Evolutionary conservation across 2,888 invertebrate species (phyloP).

Genomic region (Eremobia ochroleuca): DNA sequence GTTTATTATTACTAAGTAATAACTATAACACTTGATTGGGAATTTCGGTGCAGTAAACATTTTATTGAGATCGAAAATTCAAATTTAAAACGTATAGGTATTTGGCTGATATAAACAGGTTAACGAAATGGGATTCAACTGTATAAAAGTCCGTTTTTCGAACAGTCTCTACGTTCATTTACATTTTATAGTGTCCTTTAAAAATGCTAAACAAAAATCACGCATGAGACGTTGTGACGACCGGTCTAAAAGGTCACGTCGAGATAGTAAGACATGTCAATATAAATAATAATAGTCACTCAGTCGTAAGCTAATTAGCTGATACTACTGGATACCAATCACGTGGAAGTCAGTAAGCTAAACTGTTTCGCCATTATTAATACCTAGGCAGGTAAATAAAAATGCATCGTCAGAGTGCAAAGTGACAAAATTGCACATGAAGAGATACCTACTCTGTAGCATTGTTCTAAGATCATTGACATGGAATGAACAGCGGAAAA

Average conservation of each 20-base stretch:
- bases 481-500: slow-evolving; percentile 75
- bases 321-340: slow-evolving; percentile 32
- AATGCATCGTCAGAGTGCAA: slow-evolving; percentile 48
- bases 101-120: slow-evolving; percentile 13
- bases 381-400: slow-evolving; percentile 38
- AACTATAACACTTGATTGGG: not conserved
- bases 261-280: slow-evolving; percentile 46
- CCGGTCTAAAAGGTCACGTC: slow-evolving; percentile 51
- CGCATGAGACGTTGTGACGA: slow-evolving; percentile 37
- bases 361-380: slow-evolving; percentile 29
- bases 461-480: slow-evolving; percentile 74
- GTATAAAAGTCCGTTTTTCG: not conserved
- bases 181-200: slow-evolving; percentile 31
- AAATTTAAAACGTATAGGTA: not conserved
- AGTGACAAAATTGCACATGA: slow-evolving; percentile 51
- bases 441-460: slow-evolving; percentile 49
- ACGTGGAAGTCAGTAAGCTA: slow-evolving; percentile 28
- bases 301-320: slow-evolving; percentile 46
- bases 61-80: slow-evolving; percentile 18
- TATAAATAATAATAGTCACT: slow-evolving; percentile 39
- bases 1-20: not conserved
- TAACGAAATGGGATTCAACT: slow-evolving; percentile 7
- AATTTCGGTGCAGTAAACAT: not conserved
- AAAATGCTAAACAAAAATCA: slow-evolving; percentile 43
- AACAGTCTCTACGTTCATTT: slow-evolving; percentile 31